Evolutionary conservation across 2,888 invertebrate species (phyloP), one percentile per base, ranked within the genome.

Genomic region (Megalurothrips usitatus): DNA sequence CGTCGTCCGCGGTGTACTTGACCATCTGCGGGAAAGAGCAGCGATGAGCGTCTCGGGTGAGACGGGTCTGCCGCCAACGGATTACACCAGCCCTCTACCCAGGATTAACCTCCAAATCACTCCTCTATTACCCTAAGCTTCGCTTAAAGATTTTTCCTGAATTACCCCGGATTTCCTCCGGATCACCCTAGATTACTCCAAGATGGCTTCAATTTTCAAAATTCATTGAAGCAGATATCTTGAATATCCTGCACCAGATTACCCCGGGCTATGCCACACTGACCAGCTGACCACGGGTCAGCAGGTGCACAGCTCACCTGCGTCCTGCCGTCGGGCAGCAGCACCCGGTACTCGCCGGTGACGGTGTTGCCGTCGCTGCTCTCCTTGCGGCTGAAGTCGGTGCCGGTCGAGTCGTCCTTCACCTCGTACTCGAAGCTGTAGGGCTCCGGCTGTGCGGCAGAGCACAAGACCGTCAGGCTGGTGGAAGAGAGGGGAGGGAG

Each of bases 391-490:
- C 85, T 84, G 82, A 84, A 85, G 82, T 85, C 85, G 80, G 84
- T 85, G 8, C 85, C 84, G 49, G 85, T 85, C 63, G 84, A 84
- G n/a, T 83, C 83, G 80, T 85, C 85, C 81, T 85, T 85, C 58
- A 85, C 85, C 83, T 85, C 85, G 81, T 85, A 85, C 49, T 84
- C 82, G 80, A 85, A 85, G 82, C 84, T 85, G 83, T 84, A 85
- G 17, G 85, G 85, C 80, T 85, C 85, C 2, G 85, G 85, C 85
- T 85, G 83, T 2, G 82, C 80, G 28, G 47, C n/a, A 79, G 79
- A n/a, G n/a, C n/a, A 79, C 49, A 49, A 81, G 79, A 68, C 81
- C 81, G 47, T 81, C 23, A 43, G 34, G n/a, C n/a, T n/a, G n/a
- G n/a, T n/a, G n/a, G n/a, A n/a, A n/a, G n/a, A n/a, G n/a, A n/a